Conservation (phyloP, 2,888 invertebrate genomes). For the Sisyra terminalis region DNA sequence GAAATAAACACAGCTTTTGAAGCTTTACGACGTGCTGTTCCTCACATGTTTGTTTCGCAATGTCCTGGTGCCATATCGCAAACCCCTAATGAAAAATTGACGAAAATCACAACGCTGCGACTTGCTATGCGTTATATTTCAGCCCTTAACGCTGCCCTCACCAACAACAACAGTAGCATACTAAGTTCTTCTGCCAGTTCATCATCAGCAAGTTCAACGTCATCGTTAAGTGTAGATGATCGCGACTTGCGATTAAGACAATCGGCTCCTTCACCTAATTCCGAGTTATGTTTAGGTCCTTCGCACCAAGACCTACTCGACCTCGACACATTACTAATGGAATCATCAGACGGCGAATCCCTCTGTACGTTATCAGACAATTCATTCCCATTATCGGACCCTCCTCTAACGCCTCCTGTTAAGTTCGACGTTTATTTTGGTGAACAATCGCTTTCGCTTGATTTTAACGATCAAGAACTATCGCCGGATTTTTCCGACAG, state of each 20-base stretch:
- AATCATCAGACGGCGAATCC: conserved; percentile 23
- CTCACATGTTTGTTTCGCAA: conserved; percentile 18
- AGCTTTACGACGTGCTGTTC: conserved; percentile 38
- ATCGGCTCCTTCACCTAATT: conserved; percentile 4
- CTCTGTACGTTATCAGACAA: conserved; percentile 16
- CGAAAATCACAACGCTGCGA: conserved; percentile 48
- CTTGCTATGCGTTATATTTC: conserved; percentile 52
- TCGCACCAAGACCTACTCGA: background rate
- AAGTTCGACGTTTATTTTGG: no score
- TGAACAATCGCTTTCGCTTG: no score
- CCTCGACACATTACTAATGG: conserved; percentile 20
- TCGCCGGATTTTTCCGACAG: no score
- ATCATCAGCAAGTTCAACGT: conserved; percentile 5
- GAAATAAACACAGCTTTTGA: conserved; percentile 55
- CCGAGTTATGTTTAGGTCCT: background rate
- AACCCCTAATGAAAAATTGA: conserved; percentile 36
- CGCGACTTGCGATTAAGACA: no score
- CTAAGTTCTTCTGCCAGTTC: conserved; percentile 3
- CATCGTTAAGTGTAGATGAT: conserved; percentile 1
- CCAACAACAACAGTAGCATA: conserved; percentile 11
- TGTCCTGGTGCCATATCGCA: conserved; percentile 5
- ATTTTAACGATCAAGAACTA: no score
- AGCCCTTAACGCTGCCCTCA: conserved; percentile 24
- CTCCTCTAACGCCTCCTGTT: conserved; percentile 20
- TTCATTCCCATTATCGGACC: conserved; percentile 16